phyloP scores from a whole-genome alignment of 2,797 vertebrate species.

The Coreius guichenoti region DNA sequence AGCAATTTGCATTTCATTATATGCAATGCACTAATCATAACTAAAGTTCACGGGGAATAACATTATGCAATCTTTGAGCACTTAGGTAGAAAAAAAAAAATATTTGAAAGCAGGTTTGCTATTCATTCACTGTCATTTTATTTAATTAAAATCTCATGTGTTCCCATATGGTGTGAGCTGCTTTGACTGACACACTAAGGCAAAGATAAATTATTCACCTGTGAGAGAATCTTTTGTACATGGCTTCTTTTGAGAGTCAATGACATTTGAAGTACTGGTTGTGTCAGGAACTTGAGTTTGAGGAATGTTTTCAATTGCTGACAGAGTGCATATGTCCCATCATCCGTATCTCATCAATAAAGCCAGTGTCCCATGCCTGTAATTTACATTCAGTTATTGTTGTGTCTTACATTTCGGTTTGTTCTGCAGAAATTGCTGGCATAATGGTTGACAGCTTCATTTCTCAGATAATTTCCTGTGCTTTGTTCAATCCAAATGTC shows the following conservation, averaged over 20 bases:
- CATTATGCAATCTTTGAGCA: conserved; percentile 26
- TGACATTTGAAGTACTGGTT: conserved; percentile 34
- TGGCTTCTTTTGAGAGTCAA: conserved; percentile 5
- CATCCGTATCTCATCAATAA: conserved; percentile 12
- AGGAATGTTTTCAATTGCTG: conserved; percentile 16
- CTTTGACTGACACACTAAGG: conserved; percentile 10
- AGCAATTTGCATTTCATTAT: conserved; percentile 42
- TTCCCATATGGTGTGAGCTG: conserved; percentile 12
- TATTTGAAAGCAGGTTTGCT: conserved; percentile 9
- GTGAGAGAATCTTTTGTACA: conserved; percentile 16
- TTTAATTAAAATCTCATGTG: conserved; percentile 24
- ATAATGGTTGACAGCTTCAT: conserved; percentile 26
- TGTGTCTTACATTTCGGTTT: conserved; percentile 27
- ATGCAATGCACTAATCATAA: conserved; percentile 24
- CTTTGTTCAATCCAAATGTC: conserved; percentile 13
- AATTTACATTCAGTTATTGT: conserved; percentile 39
- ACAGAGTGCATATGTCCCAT: neutral
- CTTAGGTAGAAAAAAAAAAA: neutral
- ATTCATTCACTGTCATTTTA: conserved; percentile 22
- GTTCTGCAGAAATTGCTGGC: conserved; percentile 26
- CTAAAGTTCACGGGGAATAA: conserved; percentile 25
- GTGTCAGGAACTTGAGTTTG: conserved; percentile 11
- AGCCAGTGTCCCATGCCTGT: conserved; percentile 14
- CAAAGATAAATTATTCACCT: conserved; percentile 35
- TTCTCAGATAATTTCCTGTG: neutral